These are phyloP conservation scores for Chaetodon trifascialis DNA, from an alignment of 2,113 vertebrate genomes.

Conservation along the genomic window DNA sequence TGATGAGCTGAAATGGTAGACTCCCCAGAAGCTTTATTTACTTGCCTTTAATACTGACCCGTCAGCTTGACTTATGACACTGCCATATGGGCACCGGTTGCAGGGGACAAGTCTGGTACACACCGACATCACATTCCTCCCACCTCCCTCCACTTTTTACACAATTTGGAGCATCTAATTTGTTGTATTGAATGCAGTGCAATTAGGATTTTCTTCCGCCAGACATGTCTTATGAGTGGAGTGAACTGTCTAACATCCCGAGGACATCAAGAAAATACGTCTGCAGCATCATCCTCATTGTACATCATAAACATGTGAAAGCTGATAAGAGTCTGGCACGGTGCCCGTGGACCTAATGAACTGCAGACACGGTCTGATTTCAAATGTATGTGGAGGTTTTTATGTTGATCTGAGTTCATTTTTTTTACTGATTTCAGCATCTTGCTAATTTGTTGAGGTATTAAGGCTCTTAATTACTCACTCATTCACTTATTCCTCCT, in stretches of 20 bases:
- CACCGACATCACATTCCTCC: conserved; percentile 28
- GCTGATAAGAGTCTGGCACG: conserved; percentile 5
- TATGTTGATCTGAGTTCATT: too few species aligned
- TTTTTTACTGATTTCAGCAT: too few species aligned
- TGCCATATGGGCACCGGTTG: conserved; percentile 63
- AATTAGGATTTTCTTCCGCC: neutral
- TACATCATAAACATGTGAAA: conserved; percentile 26
- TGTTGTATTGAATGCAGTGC: neutral
- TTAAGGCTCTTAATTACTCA: too few species aligned
- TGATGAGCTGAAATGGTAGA: conserved; percentile 84
- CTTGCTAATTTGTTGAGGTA: too few species aligned
- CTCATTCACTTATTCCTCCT: too few species aligned
- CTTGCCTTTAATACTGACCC: conserved; percentile 76
- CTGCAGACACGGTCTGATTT: conserved; percentile 20
- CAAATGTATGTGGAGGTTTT: too few species aligned
- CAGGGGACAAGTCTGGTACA: conserved; percentile 28
- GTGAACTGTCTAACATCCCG: neutral
- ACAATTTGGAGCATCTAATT: conserved; percentile 18
- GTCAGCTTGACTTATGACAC: conserved; percentile 77
- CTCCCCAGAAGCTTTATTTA: conserved; percentile 79
- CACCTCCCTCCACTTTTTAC: neutral
- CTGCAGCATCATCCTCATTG: neutral
- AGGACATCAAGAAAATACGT: neutral
- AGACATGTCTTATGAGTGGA: neutral
- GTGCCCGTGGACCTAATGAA: conserved; percentile 16